Conservation (phyloP, 2,888 invertebrate species). For the Tethea ocularis region DNA sequence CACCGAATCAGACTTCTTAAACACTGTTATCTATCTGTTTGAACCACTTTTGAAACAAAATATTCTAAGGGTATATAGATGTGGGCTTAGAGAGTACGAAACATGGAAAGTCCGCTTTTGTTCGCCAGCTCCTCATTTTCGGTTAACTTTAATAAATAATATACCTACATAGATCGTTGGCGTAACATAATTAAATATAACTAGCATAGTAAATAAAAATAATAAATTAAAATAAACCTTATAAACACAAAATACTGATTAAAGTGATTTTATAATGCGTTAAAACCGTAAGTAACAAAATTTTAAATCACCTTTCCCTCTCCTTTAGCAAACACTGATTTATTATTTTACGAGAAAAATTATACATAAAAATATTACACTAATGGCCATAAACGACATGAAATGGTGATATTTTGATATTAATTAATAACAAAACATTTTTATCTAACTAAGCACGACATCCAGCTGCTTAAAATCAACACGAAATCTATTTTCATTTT, state of each 20-base stretch:
- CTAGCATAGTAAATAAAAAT: not conserved
- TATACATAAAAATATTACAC: not conserved
- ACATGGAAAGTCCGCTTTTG: too few species aligned
- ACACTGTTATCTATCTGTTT: too few species aligned
- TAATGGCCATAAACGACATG: not conserved
- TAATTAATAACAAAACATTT: not conserved
- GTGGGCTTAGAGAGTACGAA: too few species aligned
- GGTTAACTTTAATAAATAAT: not conserved
- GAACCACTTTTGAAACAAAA: too few species aligned
- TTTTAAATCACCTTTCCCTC: not conserved
- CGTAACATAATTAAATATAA: not conserved
- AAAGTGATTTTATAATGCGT: not conserved
- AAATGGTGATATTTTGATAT: not conserved
- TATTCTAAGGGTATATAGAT: too few species aligned
- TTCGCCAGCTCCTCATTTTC: too few species aligned
- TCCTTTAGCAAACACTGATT: not conserved
- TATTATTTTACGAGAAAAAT: not conserved
- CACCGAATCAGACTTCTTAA: too few species aligned
- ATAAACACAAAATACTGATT: not conserved
- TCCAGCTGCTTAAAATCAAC: not conserved
- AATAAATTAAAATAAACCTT: conserved; percentile 4
- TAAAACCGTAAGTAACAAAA: not conserved
- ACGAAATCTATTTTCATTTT: not conserved
- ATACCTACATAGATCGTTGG: not conserved
- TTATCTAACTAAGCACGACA: conserved; percentile 3